Evolutionary conservation across 1,140 invertebrate genomes (phyloP), one percentile per base, ranked within the genome.

Genomic region (Maniola jurtina): DNA sequence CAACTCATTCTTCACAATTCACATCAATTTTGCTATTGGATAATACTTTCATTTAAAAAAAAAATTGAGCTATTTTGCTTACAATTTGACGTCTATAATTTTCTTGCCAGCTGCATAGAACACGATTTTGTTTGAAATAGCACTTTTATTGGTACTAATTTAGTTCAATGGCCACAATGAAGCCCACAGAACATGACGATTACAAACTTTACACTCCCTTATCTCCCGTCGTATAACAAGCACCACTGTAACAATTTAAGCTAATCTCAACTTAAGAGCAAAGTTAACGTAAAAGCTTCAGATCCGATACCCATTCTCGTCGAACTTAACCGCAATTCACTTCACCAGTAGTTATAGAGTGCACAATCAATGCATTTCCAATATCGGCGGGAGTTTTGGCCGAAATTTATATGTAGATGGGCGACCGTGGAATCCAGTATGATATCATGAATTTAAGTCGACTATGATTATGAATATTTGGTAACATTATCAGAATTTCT

Each of bases 241-340:
- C 14, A 25, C 52, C 2, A 55, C 33, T 34, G 11, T 55, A 55
- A 34, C 52, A 55, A 55, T 55, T 55, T 55, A 55, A 55, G 52
- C 52, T 55, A 55, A 55, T 55, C 25, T 34, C 33, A 55, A 55
- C 4, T 55, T 55, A 55, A 55, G 34, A 55, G 52, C 52, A 55
- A 55, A 55, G 52, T 55, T 55, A 55, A 55, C 52, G 52, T 55
- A 55, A 55, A 55, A 55, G 52, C 52, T 55, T 34, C 33, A 55
- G 52, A 55, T 55, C 52, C 52, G 52, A 55, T 34, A 55, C 52
- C 52, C 52, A 55, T 55, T 55, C 52, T 55, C 52, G 52, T 55
- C 16, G 52, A 55, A 55, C 52, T 55, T 55, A 55, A 55, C 52
- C 52, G 52, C 52, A 55, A 55, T 55, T 55, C 52, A 55, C 52